Evolutionary conservation across 2,797 vertebrate species (phyloP).

Genomic region (Buphagus erythrorhynchus): DNA sequence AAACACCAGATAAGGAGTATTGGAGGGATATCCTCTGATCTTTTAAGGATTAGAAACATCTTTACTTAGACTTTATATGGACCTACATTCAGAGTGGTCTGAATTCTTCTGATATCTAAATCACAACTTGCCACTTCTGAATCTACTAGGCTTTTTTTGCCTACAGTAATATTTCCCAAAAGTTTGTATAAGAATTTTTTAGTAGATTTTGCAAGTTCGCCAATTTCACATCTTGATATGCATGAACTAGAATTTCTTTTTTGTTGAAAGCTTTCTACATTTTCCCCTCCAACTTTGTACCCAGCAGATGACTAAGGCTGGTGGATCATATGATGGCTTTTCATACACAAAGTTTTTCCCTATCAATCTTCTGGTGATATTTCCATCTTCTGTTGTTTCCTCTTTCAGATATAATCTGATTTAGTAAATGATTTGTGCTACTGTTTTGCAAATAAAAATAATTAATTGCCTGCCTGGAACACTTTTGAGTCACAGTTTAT

Average conservation of each 20-base stretch:
- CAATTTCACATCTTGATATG: not conserved
- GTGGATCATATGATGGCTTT: not conserved
- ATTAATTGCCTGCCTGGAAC: not conserved
- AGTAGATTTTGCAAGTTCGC: not conserved
- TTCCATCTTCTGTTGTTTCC: not conserved
- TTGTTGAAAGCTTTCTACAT: not conserved
- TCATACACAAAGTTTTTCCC: fast-evolving
- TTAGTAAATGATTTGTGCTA: not conserved
- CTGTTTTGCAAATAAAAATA: not conserved
- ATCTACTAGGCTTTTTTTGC: not conserved
- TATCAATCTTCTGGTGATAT: not conserved
- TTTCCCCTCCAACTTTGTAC: not conserved
- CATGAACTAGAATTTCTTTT: not conserved
- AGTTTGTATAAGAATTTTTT: not conserved
- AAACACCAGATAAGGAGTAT: not conserved
- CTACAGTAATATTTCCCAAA: not conserved
- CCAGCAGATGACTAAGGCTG: not conserved
- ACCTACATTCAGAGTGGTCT: not conserved
- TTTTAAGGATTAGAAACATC: not conserved
- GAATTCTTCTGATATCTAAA: not conserved
- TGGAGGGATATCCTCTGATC: not conserved
- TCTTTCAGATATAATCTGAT: not conserved
- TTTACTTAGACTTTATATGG: not conserved
- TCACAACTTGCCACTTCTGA: not conserved
- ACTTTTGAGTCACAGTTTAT: not conserved